Evolutionary conservation across 2,797 vertebrate genomes (phyloP), one percentile per base, ranked within the genome.

Genomic region (Lates japonicus): DNA sequence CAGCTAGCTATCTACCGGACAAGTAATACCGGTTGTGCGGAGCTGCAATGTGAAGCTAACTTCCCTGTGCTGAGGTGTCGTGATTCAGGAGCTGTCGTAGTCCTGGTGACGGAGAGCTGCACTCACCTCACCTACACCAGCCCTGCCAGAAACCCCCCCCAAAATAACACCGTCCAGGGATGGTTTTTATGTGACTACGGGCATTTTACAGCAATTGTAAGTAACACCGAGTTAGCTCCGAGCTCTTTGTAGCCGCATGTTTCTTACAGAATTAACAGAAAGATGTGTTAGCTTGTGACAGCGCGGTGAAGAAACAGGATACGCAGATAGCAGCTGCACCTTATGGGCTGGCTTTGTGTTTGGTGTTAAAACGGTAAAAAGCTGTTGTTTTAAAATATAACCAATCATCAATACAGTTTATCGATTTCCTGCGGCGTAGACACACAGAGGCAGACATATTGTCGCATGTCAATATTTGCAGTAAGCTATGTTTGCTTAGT

Each of bases 281-380:
- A 37, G 17, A 76, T 64, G 68, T 17, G 80, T 71, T 80, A 78
- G 87, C 82, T 80, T 66, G 48, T 73, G 44, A 48, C 68, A 25
- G 19, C 35, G 68, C 54, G 5, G 52, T 48, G 41, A 49, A 31
- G 19, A 37, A 22, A 55, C 51, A 4, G 12, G 11, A 46, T 6
- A 31, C 46, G 44, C 61, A 58, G 71, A 39, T 33, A 74, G 39
- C 60, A 61, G 68, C 25, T 29, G 25, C 33, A 5, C 55, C 7
- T 7, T 25, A 2, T 22, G 51, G 12, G 19, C 22, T 39, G 1
- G 13, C 10, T 62, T 22, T 8, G 46, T 31, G 31, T 35, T 48
- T 19, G 25, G 35, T 37, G 61, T 58, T 52, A 51, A 48, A 29
- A 64, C n/a, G 7, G 5, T 12, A 48, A 65, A 25, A 63, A 8